phyloP scores from a whole-genome alignment of 2,888 invertebrate species.

The Ophion costatus region DNA sequence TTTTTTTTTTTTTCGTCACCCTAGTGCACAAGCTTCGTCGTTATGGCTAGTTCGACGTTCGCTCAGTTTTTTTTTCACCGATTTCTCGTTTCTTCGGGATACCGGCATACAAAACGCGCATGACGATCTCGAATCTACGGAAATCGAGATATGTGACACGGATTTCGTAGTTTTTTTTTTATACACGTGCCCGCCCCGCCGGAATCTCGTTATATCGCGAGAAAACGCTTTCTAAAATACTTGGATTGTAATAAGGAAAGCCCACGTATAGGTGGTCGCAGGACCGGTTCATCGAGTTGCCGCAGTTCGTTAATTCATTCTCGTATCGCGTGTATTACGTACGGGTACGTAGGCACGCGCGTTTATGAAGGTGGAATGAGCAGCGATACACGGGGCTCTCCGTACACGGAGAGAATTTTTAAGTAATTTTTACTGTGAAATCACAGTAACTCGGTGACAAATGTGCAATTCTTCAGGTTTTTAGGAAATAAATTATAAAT shows the following conservation, averaged over 20 bases:
- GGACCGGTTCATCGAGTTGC: conserved; percentile 64
- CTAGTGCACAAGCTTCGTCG: background rate
- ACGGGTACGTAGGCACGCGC: background rate
- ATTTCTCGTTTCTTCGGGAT: no score
- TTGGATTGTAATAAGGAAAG: conserved; percentile 63
- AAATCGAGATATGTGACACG: conserved; percentile 32
- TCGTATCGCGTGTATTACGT: conserved; percentile 37
- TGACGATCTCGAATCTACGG: conserved; percentile 4
- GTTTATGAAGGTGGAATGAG: background rate
- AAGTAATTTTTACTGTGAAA: no score
- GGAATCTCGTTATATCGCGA: conserved; percentile 54
- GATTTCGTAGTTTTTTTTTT: conserved; percentile 26
- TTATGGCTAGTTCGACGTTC: background rate
- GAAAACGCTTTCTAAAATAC: conserved; percentile 66
- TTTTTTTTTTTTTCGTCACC: background rate
- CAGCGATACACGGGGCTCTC: background rate
- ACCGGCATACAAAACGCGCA: no score
- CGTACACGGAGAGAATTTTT: no score
- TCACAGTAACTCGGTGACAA: no score
- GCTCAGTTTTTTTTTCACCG: background rate
- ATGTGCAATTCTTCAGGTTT: no score
- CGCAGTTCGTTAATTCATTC: conserved; percentile 55
- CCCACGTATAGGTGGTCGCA: conserved; percentile 29
- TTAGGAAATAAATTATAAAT: no score
- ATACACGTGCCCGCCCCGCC: background rate